A percentile compares a stretch with the other conserved stretches of the same genome.
phyloP scores from a whole-genome alignment of 2,113 vertebrate genomes.

The Macroglossus sobrinus region DNA sequence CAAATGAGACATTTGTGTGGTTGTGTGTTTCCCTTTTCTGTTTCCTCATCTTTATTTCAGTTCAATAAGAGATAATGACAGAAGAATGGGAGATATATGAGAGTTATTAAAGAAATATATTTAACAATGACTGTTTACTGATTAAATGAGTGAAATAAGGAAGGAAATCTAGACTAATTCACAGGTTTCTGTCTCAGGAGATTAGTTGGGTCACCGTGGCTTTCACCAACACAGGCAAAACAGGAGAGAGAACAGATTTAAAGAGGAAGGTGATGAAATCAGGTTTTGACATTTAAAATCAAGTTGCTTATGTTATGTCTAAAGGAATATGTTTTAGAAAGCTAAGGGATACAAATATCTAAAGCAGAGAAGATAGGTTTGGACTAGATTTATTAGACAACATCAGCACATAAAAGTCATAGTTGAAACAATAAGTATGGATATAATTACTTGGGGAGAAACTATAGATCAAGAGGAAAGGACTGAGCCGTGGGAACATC shows the following conservation, averaged over 20 bases:
- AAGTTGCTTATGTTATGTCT: not conserved
- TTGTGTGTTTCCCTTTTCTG: not conserved
- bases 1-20: not conserved
- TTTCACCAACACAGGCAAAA: not conserved
- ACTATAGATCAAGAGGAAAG: not conserved
- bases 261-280: not conserved
- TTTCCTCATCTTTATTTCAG: not conserved
- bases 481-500: not conserved
- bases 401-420: not conserved
- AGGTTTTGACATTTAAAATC: slow-evolving; percentile 23
- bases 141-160: not conserved
- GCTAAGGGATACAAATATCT: not conserved
- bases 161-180: not conserved
- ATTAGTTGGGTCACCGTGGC: not conserved
- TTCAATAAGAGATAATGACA: not conserved
- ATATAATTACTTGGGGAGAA: not conserved
- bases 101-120: not conserved
- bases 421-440: not conserved
- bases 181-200: not conserved
- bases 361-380: not conserved
- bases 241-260: not conserved
- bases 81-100: not conserved
- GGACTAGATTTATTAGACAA: not conserved
- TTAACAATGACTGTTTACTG: not conserved
- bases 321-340: not conserved